phyloP scores from a whole-genome alignment of 2,888 invertebrate species.

The Slavum lentiscoides region DNA sequence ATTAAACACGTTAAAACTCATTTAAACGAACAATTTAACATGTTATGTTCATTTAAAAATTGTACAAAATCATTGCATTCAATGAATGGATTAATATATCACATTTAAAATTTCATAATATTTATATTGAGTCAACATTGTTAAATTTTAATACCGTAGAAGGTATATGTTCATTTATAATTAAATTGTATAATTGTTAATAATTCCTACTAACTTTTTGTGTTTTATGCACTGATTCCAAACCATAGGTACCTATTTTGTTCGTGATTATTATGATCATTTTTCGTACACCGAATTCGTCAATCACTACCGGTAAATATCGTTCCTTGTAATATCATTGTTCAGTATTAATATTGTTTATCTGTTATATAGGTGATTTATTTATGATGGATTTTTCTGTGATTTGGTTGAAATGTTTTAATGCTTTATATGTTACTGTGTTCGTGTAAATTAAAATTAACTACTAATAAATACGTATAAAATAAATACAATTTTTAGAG shows the following conservation, averaged over 20 bases:
- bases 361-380: background rate
- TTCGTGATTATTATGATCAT: too few species aligned
- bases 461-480: conserved; percentile 1
- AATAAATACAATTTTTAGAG: too few species aligned
- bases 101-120: conserved; percentile 1
- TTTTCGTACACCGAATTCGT: too few species aligned
- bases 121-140: background rate
- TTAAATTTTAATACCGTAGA: conserved; percentile 13
- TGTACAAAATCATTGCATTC: background rate
- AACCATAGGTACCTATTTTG: too few species aligned
- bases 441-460: background rate
- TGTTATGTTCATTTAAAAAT: background rate
- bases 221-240: background rate
- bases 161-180: background rate
- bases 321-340: too few species aligned
- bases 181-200: conserved; percentile 12
- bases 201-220: background rate
- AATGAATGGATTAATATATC: background rate
- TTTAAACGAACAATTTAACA: background rate
- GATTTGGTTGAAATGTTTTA: background rate
- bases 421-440: background rate
- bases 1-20: too few species aligned
- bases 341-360: background rate
- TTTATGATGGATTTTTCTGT: conserved; percentile 1
- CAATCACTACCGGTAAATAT: too few species aligned